Evolutionary conservation across 2,113 vertebrate genomes (phyloP).

Genomic region (Cyrtonyx montezumae): DNA sequence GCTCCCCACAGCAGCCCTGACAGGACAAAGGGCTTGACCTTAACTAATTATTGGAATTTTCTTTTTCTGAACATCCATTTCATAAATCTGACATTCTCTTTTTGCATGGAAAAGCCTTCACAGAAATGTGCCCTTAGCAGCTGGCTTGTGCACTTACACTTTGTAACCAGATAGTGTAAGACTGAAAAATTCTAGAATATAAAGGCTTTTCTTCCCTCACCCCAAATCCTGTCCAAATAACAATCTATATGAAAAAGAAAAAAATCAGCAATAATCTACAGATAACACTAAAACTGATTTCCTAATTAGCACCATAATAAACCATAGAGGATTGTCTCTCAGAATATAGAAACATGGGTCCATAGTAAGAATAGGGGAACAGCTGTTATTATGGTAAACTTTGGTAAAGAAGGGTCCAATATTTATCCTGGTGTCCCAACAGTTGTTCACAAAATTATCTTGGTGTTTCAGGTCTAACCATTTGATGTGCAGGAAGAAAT

Average conservation of each 20-base stretch:
- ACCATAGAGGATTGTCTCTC: accelerated
- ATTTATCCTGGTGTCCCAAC: neutral
- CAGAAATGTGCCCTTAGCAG: neutral
- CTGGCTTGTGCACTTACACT: accelerated
- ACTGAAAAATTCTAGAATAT: neutral
- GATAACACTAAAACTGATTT: neutral
- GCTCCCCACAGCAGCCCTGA: accelerated
- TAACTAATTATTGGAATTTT: neutral
- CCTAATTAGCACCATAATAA: neutral
- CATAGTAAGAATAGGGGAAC: accelerated
- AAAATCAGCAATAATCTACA: neutral
- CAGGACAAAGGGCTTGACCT: neutral
- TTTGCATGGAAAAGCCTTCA: neutral
- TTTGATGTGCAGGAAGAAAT: neutral
- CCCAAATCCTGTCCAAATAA: neutral
- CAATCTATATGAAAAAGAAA: neutral
- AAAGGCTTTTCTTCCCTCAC: neutral
- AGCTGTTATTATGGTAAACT: no score
- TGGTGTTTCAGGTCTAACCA: accelerated
- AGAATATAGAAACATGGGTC: neutral
- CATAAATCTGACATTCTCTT: neutral
- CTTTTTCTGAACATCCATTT: neutral
- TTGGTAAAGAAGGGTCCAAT: neutral
- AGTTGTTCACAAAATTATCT: neutral
- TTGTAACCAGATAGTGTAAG: neutral